Conservation (phyloP, 1,140 invertebrate species). For the Dendrolimus punctatus region DNA sequence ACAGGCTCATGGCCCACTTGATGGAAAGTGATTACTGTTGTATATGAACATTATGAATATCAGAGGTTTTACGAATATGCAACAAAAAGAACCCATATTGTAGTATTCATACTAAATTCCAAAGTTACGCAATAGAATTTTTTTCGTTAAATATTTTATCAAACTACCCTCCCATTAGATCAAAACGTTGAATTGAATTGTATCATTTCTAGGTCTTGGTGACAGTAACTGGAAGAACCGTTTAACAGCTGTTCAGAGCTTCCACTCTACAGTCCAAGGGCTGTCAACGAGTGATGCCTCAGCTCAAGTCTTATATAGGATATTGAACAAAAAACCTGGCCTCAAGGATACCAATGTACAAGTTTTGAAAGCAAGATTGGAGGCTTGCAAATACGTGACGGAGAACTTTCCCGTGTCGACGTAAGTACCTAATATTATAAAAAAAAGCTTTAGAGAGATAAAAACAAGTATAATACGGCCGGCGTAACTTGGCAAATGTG, state of each 20-base stretch:
- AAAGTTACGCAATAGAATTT: too few species aligned
- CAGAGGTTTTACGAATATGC: too few species aligned
- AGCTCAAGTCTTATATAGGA: slow-evolving; percentile 83
- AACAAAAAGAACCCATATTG: too few species aligned
- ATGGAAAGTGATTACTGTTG: too few species aligned
- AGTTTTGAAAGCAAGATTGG: slow-evolving; percentile 88
- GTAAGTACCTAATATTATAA: slow-evolving; percentile 48
- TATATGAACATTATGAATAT: too few species aligned
- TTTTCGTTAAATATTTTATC: too few species aligned
- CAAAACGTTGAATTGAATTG: background rate
- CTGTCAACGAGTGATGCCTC: slow-evolving; percentile 77
- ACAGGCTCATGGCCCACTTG: too few species aligned
- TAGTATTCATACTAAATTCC: too few species aligned
- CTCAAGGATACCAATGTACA: slow-evolving; percentile 95
- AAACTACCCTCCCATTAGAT: too few species aligned
- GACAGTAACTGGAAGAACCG: slow-evolving; percentile 92
- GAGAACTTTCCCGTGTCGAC: slow-evolving; percentile 82
- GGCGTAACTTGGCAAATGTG: too few species aligned
- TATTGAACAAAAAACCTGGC: slow-evolving; percentile 89
- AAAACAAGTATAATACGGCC: too few species aligned
- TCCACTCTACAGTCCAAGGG: slow-evolving; percentile 76
- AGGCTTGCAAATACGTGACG: slow-evolving; percentile 83
- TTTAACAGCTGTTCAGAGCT: slow-evolving; percentile 83
- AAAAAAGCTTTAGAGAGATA: too few species aligned
- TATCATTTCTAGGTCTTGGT: slow-evolving; percentile 72